Conservation (phyloP, 2,888 invertebrate species). For the Euproctis similis region DNA sequence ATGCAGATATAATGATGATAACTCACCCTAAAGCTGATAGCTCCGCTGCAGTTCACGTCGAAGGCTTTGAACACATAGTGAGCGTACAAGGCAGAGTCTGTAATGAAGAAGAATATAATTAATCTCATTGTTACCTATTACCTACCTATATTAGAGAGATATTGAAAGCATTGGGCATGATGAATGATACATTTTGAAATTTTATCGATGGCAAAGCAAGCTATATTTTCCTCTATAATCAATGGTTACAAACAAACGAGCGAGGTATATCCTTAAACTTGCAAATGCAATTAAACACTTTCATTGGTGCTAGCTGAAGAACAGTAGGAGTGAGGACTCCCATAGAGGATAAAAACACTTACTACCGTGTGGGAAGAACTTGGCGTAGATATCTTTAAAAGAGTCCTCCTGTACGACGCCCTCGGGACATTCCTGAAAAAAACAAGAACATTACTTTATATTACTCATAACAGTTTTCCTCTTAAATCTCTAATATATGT, state of each 20-base stretch:
- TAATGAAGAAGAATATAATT: constrained; percentile 20
- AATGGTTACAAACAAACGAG: too few relatives aligned
- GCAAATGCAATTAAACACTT: too few relatives aligned
- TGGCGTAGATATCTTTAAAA: constrained; percentile 98
- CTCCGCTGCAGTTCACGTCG: constrained; percentile 97
- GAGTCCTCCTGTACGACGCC: constrained; percentile 98
- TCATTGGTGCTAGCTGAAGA: too few relatives aligned
- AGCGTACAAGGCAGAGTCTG: constrained; percentile 97
- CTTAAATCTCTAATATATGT: too few relatives aligned
- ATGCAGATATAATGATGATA: too few relatives aligned
- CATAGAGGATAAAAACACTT: constrained; percentile 79
- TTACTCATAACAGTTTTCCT: background rate
- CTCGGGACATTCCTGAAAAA: constrained; percentile 93
- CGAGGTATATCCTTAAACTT: too few relatives aligned
- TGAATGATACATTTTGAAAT: too few relatives aligned
- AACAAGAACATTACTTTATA: background rate
- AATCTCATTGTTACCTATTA: background rate
- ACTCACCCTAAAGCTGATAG: constrained; percentile 98
- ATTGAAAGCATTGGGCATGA: too few relatives aligned
- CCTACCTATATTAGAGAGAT: too few relatives aligned
- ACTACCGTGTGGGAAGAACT: constrained; percentile 99
- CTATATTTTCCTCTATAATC: too few relatives aligned
- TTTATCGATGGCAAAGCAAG: too few relatives aligned
- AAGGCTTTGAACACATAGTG: constrained; percentile 99
- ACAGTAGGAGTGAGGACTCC: too few relatives aligned